Evolutionary conservation across 2,113 vertebrate species (phyloP), one percentile per base, ranked within the genome.

Genomic region (Tursiops truncatus): DNA sequence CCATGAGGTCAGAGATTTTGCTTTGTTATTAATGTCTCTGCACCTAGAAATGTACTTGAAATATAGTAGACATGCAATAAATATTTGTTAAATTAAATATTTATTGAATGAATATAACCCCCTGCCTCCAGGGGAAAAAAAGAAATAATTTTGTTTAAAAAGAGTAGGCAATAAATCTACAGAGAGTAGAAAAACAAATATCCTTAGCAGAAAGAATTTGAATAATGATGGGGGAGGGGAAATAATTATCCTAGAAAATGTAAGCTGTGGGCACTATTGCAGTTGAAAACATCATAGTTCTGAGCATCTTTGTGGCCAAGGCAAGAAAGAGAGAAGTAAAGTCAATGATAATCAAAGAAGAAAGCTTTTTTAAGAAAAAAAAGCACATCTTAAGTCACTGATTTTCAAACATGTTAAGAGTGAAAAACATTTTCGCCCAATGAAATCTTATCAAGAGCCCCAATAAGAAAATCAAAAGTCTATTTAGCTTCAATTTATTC

Each of bases 391-490:
- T 58, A 62, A 89, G 41, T 84, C 21, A 76, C 38, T 71, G 9
- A 91, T 47, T 81, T 95, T 81, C 36, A 81, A 95, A n/a, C 36
- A 81, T 41, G 41, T 74, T 88, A 74, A 38, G 79, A 79, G 5
- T 65, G 17, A 79, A 70, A 62, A 53, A 5, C 14, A 70, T 74
- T 65, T 67, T 89, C 31, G 10, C 31, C 33, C 36, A 41, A 13
- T 90, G 90, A 91, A 92, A 44, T 87, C 41, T 93, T 83, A 31
- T 6, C 9, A 38, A 47, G 38, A 82, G 13, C 70, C 12, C n/a
- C 44, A 84, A 26, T 92, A 68, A 84, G 47, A 77, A 71, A 96
- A 95, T 67, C 31, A 77, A n/a, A 91, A 63, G 26, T 86, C 58
- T 95, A 6, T 60, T 38, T 92, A 89, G n/a, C 28, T 15, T 71